These are phyloP conservation scores for Amblyornis subalaris DNA, from an alignment of 2,113 vertebrate genomes.

Conservation along the genomic window DNA sequence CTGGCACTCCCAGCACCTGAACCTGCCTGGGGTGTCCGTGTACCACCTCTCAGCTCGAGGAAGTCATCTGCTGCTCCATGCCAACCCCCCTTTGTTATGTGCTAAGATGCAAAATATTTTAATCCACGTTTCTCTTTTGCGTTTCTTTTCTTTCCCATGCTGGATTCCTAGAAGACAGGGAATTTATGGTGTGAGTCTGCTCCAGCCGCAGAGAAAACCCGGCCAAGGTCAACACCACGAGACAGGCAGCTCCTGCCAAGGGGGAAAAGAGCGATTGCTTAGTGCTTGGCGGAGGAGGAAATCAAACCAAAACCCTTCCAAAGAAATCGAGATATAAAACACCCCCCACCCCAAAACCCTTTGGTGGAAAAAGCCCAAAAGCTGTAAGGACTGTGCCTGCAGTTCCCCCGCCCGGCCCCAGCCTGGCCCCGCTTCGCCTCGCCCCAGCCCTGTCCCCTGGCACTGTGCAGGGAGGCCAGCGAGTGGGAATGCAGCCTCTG, in stretches of 20 bases:
- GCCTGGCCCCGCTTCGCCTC: not conserved
- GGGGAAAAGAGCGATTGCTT: constrained; percentile 47
- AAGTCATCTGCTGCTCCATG: constrained; percentile 20
- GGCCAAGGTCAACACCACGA: constrained; percentile 79
- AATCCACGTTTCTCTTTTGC: constrained; percentile 67
- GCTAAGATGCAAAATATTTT: constrained; percentile 77
- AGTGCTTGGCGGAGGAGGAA: constrained; percentile 55
- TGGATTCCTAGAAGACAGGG: constrained; percentile 83
- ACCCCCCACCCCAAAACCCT: constrained; percentile 5
- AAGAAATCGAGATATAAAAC: constrained; percentile 49
- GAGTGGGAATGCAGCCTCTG: fast-evolving
- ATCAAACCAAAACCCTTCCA: constrained; percentile 52
- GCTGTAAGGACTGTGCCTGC: not conserved
- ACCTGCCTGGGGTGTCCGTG: not conserved
- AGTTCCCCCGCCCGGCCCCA: not conserved
- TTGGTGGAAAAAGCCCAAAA: constrained; percentile 38
- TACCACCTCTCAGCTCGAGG: not conserved
- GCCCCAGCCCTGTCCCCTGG: not conserved
- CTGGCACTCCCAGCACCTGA: fast-evolving
- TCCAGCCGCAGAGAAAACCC: constrained; percentile 59
- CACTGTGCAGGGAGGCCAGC: not conserved
- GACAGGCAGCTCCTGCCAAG: constrained; percentile 69
- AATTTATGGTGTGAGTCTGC: constrained; percentile 80
- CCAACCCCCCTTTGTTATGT: constrained; percentile 61
- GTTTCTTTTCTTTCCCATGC: constrained; percentile 79